These are phyloP conservation scores for Laticauda laticaudata DNA, from an alignment of 2,113 vertebrate species.

Conservation along the genomic window DNA sequence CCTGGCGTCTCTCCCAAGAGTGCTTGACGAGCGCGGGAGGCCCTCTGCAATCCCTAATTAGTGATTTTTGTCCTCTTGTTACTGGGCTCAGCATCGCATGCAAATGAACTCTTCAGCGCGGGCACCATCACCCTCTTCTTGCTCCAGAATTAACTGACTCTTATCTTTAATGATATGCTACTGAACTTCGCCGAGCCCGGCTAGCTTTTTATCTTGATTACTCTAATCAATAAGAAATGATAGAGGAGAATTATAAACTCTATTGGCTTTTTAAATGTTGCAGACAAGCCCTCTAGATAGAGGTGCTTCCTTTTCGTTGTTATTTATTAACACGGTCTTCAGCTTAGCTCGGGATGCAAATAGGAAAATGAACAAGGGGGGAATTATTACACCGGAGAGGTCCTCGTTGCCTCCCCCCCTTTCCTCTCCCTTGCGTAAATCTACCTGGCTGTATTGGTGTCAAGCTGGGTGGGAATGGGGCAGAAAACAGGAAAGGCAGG, in stretches of 20 bases:
- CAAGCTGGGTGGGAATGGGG: not conserved
- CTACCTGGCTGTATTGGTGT: constrained; percentile 10
- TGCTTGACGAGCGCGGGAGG: constrained; percentile 80
- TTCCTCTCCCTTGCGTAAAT: not conserved
- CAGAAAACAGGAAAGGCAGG: not conserved
- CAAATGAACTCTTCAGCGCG: constrained; percentile 90
- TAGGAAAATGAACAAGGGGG: constrained; percentile 55
- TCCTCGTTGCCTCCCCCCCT: not conserved
- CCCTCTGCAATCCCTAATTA: constrained; percentile 89
- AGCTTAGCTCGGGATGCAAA: constrained; percentile 67
- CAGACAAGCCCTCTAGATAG: constrained; percentile 75
- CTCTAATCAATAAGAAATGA: constrained; percentile 88
- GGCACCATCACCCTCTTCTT: constrained; percentile 79
- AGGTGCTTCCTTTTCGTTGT: constrained; percentile 71
- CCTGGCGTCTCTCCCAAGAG: constrained; percentile 76
- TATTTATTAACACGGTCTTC: constrained; percentile 80
- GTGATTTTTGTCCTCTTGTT: constrained; percentile 95
- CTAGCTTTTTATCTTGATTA: constrained; percentile 88
- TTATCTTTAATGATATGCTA: constrained; percentile 88
- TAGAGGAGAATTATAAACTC: constrained; percentile 84
- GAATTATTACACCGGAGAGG: constrained; percentile 9
- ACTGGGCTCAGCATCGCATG: constrained; percentile 87
- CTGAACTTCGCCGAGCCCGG: constrained; percentile 80
- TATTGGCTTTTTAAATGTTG: constrained; percentile 82
- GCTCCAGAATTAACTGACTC: constrained; percentile 88